Evolutionary conservation across 2,113 vertebrate genomes (phyloP).

Genomic region (Salminus brasiliensis): DNA sequence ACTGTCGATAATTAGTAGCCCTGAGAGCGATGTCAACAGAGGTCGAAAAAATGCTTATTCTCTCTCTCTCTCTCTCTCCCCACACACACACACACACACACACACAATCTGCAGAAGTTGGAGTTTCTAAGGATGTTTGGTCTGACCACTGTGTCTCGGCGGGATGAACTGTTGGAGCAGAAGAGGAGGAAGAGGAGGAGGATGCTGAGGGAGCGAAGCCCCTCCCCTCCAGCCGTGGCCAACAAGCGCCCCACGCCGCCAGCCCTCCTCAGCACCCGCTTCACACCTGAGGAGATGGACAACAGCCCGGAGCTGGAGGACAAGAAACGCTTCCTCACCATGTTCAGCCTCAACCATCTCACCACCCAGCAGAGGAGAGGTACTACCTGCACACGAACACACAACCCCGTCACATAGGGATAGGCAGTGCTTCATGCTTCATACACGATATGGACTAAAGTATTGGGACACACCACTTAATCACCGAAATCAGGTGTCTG

Average conservation of each 20-base stretch:
- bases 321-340: slow-evolving; percentile 94
- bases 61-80: background rate
- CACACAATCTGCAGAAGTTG: slow-evolving; percentile 83
- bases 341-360: slow-evolving; percentile 94
- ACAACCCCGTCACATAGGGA: background rate
- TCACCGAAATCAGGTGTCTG: too few relatives aligned
- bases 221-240: slow-evolving; percentile 82
- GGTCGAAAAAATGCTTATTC: background rate
- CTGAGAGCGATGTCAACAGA: background rate
- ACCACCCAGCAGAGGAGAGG: slow-evolving; percentile 90
- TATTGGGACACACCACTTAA: too few relatives aligned
- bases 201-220: slow-evolving; percentile 94
- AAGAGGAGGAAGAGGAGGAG: slow-evolving; percentile 92
- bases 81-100: background rate
- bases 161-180: slow-evolving; percentile 88
- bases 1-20: background rate
- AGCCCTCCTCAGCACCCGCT: slow-evolving; percentile 89
- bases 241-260: slow-evolving; percentile 84
- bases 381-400: slow-evolving; percentile 51
- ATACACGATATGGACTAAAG: too few relatives aligned
- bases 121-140: slow-evolving; percentile 90
- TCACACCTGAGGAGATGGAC: slow-evolving; percentile 96
- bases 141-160: slow-evolving; percentile 89
- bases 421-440: too few relatives aligned
- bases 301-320: slow-evolving; percentile 92